Evolutionary conservation across 2,113 vertebrate species (phyloP).

Genomic region (Gallinago jamesoni): DNA sequence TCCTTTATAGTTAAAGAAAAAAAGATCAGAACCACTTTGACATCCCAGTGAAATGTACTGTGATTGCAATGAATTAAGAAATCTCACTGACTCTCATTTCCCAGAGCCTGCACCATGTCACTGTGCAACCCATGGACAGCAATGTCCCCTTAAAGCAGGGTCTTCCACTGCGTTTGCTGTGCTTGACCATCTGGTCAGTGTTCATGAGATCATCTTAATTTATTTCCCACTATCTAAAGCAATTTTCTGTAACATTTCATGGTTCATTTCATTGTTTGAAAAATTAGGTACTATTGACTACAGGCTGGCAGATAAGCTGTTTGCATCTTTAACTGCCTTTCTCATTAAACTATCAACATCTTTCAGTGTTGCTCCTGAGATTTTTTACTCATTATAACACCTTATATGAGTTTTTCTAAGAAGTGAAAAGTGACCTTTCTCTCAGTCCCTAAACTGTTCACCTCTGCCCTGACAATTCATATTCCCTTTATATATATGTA

Average conservation of each 20-base stretch:
- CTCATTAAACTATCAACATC: neutral
- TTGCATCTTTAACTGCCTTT: neutral
- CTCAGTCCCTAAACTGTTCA: neutral
- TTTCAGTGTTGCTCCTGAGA: neutral
- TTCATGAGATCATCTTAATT: neutral
- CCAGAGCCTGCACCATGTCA: neutral
- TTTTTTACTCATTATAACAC: neutral
- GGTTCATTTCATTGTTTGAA: neutral
- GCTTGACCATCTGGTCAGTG: neutral
- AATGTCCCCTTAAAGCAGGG: fast-evolving
- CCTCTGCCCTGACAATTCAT: neutral
- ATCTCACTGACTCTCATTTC: neutral
- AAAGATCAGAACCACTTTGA: neutral
- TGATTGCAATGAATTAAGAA: neutral
- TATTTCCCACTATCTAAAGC: neutral
- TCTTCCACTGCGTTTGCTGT: neutral
- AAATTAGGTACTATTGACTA: neutral
- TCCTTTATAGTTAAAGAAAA: neutral
- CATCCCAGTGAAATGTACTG: neutral
- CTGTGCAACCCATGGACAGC: neutral
- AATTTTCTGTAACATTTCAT: neutral
- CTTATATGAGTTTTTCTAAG: neutral
- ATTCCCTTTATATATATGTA: neutral
- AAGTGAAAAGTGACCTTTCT: neutral
- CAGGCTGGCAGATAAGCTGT: neutral